A percentile compares a stretch with the other conserved stretches of the same genome.
phyloP scores from a whole-genome alignment of 1,140 invertebrate species.

The Monochamus saltuarius region DNA sequence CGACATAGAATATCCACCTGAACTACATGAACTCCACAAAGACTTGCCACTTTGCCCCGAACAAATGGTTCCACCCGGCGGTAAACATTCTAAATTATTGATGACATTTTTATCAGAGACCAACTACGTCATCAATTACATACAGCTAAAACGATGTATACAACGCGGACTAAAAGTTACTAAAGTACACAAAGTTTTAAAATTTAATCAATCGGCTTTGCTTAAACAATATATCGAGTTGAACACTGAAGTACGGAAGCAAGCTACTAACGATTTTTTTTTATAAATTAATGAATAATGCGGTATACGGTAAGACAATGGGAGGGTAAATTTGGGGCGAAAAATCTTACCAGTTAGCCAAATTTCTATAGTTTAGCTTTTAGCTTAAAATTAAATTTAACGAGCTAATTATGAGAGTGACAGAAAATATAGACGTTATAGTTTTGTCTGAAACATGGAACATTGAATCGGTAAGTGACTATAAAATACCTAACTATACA shows the following conservation, averaged over 20 bases:
- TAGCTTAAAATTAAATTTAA: too few species aligned
- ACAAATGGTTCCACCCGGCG: constrained; percentile 34
- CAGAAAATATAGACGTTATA: too few species aligned
- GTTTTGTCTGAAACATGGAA: too few species aligned
- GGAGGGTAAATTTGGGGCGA: too few species aligned
- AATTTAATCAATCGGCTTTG: constrained; percentile 21
- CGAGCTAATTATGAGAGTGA: too few species aligned
- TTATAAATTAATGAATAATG: constrained; percentile 10
- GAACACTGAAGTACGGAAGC: constrained; percentile 15
- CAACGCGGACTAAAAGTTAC: background rate
- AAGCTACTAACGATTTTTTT: constrained; percentile 20
- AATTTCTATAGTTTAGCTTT: too few species aligned
- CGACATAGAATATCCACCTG: constrained; percentile 36
- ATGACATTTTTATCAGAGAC: constrained; percentile 37
- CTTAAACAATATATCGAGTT: constrained; percentile 23
- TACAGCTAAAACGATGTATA: too few species aligned
- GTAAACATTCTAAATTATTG: constrained; percentile 42
- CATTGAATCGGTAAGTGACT: too few species aligned
- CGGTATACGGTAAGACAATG: constrained; percentile 13
- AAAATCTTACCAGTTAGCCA: too few species aligned
- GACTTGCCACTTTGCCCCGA: background rate
- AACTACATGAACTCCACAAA: constrained; percentile 22
- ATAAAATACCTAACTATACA: too few species aligned
- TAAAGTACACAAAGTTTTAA: constrained; percentile 26
- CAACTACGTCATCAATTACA: constrained; percentile 12